Evolutionary conservation across 2,888 invertebrate species (phyloP).

Genomic region (Drosophila ustulata): DNA sequence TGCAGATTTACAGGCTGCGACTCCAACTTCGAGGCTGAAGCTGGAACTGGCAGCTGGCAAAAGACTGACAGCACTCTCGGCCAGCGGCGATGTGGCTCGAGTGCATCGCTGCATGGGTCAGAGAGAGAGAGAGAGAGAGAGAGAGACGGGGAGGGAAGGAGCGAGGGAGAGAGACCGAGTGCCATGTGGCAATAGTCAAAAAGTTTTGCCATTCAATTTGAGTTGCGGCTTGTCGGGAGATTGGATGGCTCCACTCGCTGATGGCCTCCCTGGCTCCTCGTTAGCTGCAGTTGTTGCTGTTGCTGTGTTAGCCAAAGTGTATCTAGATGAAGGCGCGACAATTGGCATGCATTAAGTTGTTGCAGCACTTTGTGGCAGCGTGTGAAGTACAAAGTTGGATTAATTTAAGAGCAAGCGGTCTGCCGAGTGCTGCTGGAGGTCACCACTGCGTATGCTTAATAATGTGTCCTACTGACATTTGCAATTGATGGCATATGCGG

Average conservation of each 20-base stretch:
- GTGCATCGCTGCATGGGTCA: conserved; percentile 20
- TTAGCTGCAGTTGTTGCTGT: conserved; percentile 40
- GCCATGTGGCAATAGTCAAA: conserved; percentile 61
- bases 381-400: conserved; percentile 69
- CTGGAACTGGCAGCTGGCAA: conserved; percentile 14
- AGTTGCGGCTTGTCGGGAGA: conserved; percentile 64
- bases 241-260: conserved; percentile 53
- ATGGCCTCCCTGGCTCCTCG: conserved; percentile 63
- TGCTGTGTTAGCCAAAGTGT: conserved; percentile 70
- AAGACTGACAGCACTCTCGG: conserved; percentile 72
- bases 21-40: conserved; percentile 6
- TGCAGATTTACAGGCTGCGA: conserved; percentile 72
- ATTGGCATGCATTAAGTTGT: conserved; percentile 81
- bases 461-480: conserved; percentile 56
- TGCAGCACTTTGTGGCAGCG: conserved; percentile 66
- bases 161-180: neutral
- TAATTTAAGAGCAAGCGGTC: conserved; percentile 54
- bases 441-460: conserved; percentile 19
- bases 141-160: neutral
- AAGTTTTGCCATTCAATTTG: conserved; percentile 74
- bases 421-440: conserved; percentile 30
- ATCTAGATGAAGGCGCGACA: conserved; percentile 81
- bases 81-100: conserved; percentile 52
- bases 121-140: conserved; percentile 6
- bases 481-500: conserved; percentile 65